These are phyloP conservation scores for Catostomus latipinnis DNA, from an alignment of 2,797 vertebrate species.

Conservation along the genomic window DNA sequence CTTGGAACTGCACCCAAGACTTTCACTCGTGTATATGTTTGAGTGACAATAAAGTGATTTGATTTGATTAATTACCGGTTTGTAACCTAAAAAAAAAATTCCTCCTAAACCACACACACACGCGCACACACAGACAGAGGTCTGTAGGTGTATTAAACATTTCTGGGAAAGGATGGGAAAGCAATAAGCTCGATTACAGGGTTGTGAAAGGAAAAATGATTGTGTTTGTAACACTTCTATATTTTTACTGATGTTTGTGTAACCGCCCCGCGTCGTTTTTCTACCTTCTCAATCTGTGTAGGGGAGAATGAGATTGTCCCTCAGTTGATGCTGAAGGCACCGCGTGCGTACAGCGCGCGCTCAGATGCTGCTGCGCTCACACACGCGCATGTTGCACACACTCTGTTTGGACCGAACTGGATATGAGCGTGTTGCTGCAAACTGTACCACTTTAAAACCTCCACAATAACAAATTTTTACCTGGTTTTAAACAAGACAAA, in stretches of 20 bases:
- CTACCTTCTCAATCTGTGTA: constrained; percentile 5
- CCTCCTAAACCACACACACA: not conserved
- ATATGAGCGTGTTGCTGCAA: constrained; percentile 5
- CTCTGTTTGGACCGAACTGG: constrained; percentile 20
- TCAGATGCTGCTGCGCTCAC: constrained; percentile 24
- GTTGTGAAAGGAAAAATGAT: not conserved
- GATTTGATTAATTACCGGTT: too few relatives aligned
- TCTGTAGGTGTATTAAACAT: not conserved
- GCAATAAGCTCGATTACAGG: not conserved
- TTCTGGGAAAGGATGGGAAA: not conserved
- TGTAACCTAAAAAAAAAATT: too few relatives aligned
- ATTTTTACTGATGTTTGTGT: constrained; percentile 12
- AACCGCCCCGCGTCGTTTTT: constrained; percentile 46
- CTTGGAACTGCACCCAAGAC: too few relatives aligned
- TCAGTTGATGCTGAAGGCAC: constrained; percentile 42
- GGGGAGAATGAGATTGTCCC: constrained; percentile 21
- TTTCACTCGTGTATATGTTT: too few relatives aligned
- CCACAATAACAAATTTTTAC: not conserved
- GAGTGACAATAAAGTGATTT: too few relatives aligned
- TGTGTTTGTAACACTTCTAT: not conserved
- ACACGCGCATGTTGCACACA: constrained; percentile 13
- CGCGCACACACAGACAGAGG: not conserved
- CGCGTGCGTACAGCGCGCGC: constrained; percentile 48
- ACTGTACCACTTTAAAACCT: constrained; percentile 8
- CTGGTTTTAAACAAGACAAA: not conserved